phyloP scores from a whole-genome alignment of 2,888 invertebrate genomes.

The Hypomecis punctinalis region DNA sequence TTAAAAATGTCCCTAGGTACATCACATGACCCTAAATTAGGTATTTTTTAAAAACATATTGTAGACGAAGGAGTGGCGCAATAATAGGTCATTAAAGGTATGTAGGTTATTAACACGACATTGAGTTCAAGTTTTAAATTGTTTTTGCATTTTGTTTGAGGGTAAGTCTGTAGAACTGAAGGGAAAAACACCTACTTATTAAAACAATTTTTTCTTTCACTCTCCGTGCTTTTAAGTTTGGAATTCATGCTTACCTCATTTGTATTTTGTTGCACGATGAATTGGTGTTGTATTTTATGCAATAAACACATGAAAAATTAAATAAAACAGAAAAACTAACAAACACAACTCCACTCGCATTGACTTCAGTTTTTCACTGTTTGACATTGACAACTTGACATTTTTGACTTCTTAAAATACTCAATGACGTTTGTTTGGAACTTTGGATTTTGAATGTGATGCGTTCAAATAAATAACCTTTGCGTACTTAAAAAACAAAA shows the following conservation, averaged over 20 bases:
- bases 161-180: neutral
- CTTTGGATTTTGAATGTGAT: neutral
- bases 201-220: neutral
- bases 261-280: conserved; percentile 36
- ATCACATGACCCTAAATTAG: no score
- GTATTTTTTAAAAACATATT: neutral
- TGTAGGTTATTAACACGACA: neutral
- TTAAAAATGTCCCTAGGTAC: no score
- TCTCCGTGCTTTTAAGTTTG: conserved; percentile 10
- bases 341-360: neutral
- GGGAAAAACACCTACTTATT: conserved; percentile 14
- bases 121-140: neutral
- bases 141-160: neutral
- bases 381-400: neutral
- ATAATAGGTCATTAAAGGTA: neutral
- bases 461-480: conserved; percentile 17
- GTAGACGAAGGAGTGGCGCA: neutral
- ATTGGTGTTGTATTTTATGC: conserved; percentile 2
- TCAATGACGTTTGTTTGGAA: neutral
- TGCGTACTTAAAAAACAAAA: no score
- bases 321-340: conserved; percentile 11
- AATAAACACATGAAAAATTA: conserved; percentile 16
- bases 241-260: conserved; percentile 50
- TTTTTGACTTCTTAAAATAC: neutral
- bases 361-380: conserved; percentile 2